Evolutionary conservation across 2,113 vertebrate genomes (phyloP).

Genomic region (Phaetusa simplex): DNA sequence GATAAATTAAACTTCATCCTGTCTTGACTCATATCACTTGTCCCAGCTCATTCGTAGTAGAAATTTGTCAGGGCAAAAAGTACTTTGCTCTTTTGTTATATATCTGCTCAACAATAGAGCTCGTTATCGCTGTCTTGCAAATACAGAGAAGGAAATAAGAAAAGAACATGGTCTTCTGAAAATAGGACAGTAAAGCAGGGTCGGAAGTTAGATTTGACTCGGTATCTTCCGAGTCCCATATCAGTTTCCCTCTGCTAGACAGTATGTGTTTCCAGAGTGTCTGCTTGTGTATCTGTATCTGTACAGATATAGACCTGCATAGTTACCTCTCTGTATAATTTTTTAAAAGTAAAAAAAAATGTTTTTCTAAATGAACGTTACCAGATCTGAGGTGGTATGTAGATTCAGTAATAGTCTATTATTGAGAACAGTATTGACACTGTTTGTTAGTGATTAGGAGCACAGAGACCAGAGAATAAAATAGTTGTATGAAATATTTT

Average conservation of each 20-base stretch:
- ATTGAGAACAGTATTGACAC: background rate
- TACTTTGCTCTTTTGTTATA: background rate
- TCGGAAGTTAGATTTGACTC: background rate
- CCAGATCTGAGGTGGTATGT: background rate
- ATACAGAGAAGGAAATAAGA: background rate
- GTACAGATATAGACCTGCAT: background rate
- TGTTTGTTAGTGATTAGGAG: background rate
- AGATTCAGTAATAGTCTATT: background rate
- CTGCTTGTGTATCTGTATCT: background rate
- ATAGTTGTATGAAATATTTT: background rate
- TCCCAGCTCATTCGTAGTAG: background rate
- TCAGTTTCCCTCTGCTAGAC: background rate
- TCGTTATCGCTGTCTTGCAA: slow-evolving; percentile 25
- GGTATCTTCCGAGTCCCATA: background rate
- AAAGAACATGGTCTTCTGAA: background rate
- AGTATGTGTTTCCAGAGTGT: background rate
- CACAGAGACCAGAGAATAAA: background rate
- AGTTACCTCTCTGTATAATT: background rate
- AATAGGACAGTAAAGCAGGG: background rate
- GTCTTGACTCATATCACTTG: background rate
- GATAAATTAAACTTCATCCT: background rate
- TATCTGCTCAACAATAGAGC: background rate
- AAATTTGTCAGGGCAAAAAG: background rate
- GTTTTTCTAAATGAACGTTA: background rate
- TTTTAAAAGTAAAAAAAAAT: background rate